Evolutionary conservation across 1,140 invertebrate species (phyloP).

Genomic region (Drosophila yakuba): DNA sequence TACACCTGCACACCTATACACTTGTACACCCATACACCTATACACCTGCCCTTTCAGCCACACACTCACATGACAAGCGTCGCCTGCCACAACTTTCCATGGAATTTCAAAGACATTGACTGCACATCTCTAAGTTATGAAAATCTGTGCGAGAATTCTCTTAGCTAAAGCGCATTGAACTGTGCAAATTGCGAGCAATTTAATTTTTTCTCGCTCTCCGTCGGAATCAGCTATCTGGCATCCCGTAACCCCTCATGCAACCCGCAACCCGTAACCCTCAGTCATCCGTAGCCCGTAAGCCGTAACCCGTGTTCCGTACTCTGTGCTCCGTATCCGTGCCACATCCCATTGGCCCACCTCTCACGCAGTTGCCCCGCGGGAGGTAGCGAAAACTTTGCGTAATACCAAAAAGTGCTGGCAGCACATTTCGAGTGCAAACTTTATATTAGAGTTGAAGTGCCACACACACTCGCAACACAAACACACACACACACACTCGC

Average conservation of each 20-base stretch:
- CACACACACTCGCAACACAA: conserved; percentile 53
- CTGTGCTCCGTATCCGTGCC: conserved; percentile 4
- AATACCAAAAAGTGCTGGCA: conserved; percentile 82
- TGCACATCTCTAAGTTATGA: conserved; percentile 75
- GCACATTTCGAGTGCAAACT: conserved; percentile 81
- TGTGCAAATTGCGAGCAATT: conserved; percentile 83
- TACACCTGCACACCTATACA: too few relatives aligned
- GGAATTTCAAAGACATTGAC: conserved; percentile 54
- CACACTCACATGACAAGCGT: conserved; percentile 27
- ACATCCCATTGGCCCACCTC: conserved; percentile 30
- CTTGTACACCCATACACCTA: too few relatives aligned
- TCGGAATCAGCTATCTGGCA: conserved; percentile 55
- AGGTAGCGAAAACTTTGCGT: conserved; percentile 72
- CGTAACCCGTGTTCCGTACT: conserved; percentile 9
- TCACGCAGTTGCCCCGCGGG: conserved; percentile 52
- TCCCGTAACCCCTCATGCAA: not conserved
- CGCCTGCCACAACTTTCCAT: conserved; percentile 36
- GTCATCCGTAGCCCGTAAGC: not conserved
- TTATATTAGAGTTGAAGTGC: conserved; percentile 82
- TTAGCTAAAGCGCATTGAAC: conserved; percentile 80
- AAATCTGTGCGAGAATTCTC: conserved; percentile 77
- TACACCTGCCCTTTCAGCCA: not conserved
- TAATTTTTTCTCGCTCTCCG: conserved; percentile 61
- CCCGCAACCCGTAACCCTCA: not conserved
- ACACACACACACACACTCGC: conserved; percentile 20